phyloP scores from a whole-genome alignment of 2,888 invertebrate species.

The Mellilla xanthometata region DNA sequence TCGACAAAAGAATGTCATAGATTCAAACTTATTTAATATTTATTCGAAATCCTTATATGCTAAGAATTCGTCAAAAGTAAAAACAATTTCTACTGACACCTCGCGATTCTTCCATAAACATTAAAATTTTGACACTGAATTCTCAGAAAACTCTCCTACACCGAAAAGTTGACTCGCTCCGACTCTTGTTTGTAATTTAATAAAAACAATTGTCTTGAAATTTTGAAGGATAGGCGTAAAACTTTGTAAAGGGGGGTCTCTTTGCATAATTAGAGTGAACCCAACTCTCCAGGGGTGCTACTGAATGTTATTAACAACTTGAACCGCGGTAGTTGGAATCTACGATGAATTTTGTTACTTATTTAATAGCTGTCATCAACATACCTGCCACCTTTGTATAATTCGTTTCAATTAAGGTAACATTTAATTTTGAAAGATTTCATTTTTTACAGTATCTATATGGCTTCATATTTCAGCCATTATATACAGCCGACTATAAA shows the following conservation, averaged over 20 bases:
- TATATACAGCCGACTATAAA: no score
- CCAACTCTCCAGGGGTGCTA: slow-evolving; percentile 25
- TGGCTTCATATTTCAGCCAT: no score
- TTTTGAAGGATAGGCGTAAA: slow-evolving; percentile 54
- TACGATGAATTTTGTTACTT: background rate
- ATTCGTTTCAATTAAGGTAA: no score
- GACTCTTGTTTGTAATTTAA: slow-evolving; percentile 30
- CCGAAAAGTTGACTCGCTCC: slow-evolving; percentile 22
- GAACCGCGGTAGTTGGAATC: slow-evolving; percentile 16
- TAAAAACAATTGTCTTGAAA: slow-evolving; percentile 41
- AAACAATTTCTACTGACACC: no score
- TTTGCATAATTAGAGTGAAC: slow-evolving; percentile 67
- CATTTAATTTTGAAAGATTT: no score
- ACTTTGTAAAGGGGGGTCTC: slow-evolving; percentile 53
- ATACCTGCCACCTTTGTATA: no score
- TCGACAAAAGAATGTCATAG: no score
- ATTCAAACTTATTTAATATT: no score
- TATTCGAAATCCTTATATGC: no score
- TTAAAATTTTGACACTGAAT: slow-evolving; percentile 18
- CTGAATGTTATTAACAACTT: slow-evolving; percentile 34
- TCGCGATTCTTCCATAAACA: slow-evolving; percentile 1
- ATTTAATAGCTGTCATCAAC: no score
- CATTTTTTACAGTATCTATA: no score
- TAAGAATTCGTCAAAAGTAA: no score
- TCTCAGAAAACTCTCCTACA: background rate